Evolutionary conservation across 2,888 invertebrate genomes (phyloP), one percentile per base, ranked within the genome.

Genomic region (Drosophila cognata): DNA sequence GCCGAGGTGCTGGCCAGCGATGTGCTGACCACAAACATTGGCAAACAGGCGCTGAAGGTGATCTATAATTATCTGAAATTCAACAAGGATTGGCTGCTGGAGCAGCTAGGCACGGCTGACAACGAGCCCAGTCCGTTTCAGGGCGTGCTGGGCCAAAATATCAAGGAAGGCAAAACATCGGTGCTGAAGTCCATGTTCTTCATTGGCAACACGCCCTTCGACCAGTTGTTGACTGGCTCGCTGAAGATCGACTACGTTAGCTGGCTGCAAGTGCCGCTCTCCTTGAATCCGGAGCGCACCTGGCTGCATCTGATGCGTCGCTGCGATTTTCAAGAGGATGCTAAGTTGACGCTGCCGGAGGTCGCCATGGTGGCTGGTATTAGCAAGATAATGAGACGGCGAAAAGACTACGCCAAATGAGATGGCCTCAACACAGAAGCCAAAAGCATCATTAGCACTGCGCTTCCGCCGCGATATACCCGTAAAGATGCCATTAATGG

Each of bases 181-280:
- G 93, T 97, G 16, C 92, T 97, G 0, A 95, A 96, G 88, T 95
- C 95, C 10, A 97, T 97, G 97, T 97, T 97, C 89, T 96, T 96
- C 88, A 96, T 97, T 68, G 97, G 96, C 16, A 94, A 95, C 72
- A 94, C 94, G 25, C 95, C 95, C 0, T 97, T 97, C 91, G 97
- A 97, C 93, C 96, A 97, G 94, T 89, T 94, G 35, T 79, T 94
- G 50, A 94, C 93, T n/a, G 93, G 94, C 55, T 91, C 93, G 2
- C 87, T 94, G 79, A 92, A 91, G 77, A 94, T 94, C 58, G 94
- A 94, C 82, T 94, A 93, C 81, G 91, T 92, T 4, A 85, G 91
- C 50, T 93, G 94, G 91, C 82, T 94, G 36, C 93, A 94, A 82
- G 93, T 92, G 50, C 94, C 94, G 13, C 81, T 94, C 59, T 94